Evolutionary conservation across 2,113 vertebrate species (phyloP), one percentile per base, ranked within the genome.

Genomic region (Sinocyclocheilus rhinocerous): DNA sequence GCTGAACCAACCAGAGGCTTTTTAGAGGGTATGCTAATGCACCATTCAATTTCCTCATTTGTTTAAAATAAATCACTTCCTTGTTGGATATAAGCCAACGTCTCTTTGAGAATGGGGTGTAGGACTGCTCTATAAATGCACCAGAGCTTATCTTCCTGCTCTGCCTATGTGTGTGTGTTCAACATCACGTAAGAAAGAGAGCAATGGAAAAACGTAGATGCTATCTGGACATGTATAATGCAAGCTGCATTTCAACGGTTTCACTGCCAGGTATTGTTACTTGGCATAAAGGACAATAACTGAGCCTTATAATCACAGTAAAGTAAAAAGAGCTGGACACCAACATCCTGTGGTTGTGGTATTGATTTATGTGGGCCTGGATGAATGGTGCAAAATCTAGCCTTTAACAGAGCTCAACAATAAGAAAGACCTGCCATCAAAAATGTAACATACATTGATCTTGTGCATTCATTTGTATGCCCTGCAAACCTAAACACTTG

Each of bases 11-110:
- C 52, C 18, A 24, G 4, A 42, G 50, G n/a, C 22, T 57, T 42
- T 42, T 61, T 7, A 36, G 78, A 16, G 12, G 24, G 5, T 52
- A 82, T 42, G 63, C 80, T 50, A 22, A 82, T 36, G 81, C 42
- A 70, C 15, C 16, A 39, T 63, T 39, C 24, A 39, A 8, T 79
- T 79, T 29, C 42, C 65, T 81, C 33, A 57, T 85, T 57, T 79
- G 45, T 61, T 48, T 72, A 72, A 75, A 72, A 24, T 59, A 80
- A 86, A 86, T 72, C 55, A 70, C n/a, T 81, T 81, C 67, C 77
- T 69, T 42, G 39, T 81, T 81, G 39, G 24, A 57, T 36, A 24
- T 70, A 87, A 57, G 42, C 26, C 24, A 82, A 76, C 42, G 4
- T 57, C 24, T 57, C 18, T 72, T 55, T 33, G 20, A 20, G 45